Percentiles rank a stretch among this genome's conserved stretches.
These are phyloP conservation scores for Hypena proboscidalis DNA, from an alignment of 2,888 invertebrate genomes.

Conservation along the genomic window DNA sequence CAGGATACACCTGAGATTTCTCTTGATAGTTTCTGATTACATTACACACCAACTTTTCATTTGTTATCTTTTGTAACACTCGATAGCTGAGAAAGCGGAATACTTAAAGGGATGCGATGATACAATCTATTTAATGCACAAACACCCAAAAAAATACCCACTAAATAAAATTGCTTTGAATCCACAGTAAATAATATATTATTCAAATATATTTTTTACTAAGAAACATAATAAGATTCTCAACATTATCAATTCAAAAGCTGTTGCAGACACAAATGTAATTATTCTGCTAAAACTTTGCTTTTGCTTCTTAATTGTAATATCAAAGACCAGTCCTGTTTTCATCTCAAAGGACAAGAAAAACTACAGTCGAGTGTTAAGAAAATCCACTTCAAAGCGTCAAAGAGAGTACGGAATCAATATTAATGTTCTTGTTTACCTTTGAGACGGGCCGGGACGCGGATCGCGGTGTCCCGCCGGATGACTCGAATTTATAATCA, in stretches of 20 bases:
- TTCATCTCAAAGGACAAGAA: conserved; percentile 68
- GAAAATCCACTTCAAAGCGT: conserved; percentile 73
- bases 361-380: conserved; percentile 63
- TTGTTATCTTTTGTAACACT: conserved; percentile 47
- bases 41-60: conserved; percentile 62
- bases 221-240: conserved; percentile 1
- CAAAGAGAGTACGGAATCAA: conserved; percentile 78
- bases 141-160: conserved; percentile 51
- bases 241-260: neutral
- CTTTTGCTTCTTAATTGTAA: conserved; percentile 41
- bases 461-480: conserved; percentile 65
- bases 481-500: conserved; percentile 78
- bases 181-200: too few species aligned
- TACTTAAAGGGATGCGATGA: conserved; percentile 43
- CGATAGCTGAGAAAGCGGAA: conserved; percentile 59
- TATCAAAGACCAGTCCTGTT: conserved; percentile 51
- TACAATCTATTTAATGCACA: conserved; percentile 35
- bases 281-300: conserved; percentile 3
- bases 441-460: conserved; percentile 70
- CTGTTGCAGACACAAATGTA: conserved; percentile 1
- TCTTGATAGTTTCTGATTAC: conserved; percentile 70
- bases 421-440: conserved; percentile 82
- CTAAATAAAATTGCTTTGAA: too few species aligned
- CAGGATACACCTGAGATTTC: conserved; percentile 74
- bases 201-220: neutral